Evolutionary conservation across 2,113 vertebrate species (phyloP), one percentile per base, ranked within the genome.

Genomic region (Serinus canaria): DNA sequence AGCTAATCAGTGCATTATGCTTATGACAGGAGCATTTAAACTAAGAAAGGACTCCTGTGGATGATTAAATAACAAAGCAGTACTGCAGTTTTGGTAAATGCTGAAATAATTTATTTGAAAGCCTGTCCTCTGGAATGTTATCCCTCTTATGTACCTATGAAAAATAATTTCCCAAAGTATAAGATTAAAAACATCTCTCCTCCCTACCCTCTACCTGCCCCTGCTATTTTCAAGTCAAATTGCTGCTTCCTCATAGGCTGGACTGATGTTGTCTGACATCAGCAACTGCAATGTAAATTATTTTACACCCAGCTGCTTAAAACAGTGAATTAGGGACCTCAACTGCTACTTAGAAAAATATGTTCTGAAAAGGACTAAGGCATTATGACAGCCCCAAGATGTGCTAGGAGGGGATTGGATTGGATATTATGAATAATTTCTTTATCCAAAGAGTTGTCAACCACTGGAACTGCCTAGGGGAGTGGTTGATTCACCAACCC

Each of bases 21-120:
- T 77, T 86, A 62, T 58, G 52, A 53, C 8, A 37, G 15, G 33
- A 87, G 41, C 9, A 0, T 28, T 24, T 69, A 75, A 89, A 60
- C n/a, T 50, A 81, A 58, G 55, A 69, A 76, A 37, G 27, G 30
- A 66, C 37, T 89, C 37, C 37, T 59, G 37, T 21, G 12, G 41
- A 46, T 75, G 72, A 83, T 83, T 90, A 86, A 89, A 70, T 28
- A 86, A 25, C n/a, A 79, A 82, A 94, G 58, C 24, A 37, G 19
- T 67, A 41, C 39, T 56, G 28, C 33, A 78, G 37, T 76, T 93
- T 79, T 72, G 33, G 52, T 83, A 95, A 89, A 68, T 56, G 49
- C 58, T 94, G 58, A 94, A 94, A 74, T 76, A 91, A 92, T 95
- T 87, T 90, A 86, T 94, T 67, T 90, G 81, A 92, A 94, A 97